These are phyloP conservation scores for Hypercompe scribonia DNA, from an alignment of 2,888 invertebrate species.

Conservation along the genomic window DNA sequence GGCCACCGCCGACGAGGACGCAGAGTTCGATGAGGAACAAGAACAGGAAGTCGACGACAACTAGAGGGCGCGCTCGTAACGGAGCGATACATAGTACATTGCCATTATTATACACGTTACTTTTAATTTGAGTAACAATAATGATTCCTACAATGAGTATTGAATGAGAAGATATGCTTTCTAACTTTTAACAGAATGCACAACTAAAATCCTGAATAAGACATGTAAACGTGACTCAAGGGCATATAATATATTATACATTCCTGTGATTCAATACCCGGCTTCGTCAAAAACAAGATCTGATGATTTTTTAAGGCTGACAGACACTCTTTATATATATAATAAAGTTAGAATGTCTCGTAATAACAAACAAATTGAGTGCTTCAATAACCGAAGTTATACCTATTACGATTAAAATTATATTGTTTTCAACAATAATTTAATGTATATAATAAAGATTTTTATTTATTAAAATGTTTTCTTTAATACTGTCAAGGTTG, in stretches of 20 bases:
- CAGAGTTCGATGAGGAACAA: slow-evolving; percentile 92
- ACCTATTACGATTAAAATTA: slow-evolving; percentile 62
- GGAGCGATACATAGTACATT: slow-evolving; percentile 66
- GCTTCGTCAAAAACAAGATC: slow-evolving; percentile 76
- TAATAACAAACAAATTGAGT: slow-evolving; percentile 66
- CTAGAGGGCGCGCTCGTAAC: slow-evolving; percentile 58
- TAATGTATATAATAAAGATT: slow-evolving; percentile 85
- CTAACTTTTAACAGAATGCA: slow-evolving; percentile 85
- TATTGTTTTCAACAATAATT: slow-evolving; percentile 80
- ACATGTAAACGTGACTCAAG: slow-evolving; percentile 65
- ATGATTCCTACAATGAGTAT: slow-evolving; percentile 75
- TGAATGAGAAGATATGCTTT: slow-evolving; percentile 79
- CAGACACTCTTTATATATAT: slow-evolving; percentile 72
- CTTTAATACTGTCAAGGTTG: slow-evolving; percentile 39
- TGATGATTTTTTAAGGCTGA: slow-evolving; percentile 79
- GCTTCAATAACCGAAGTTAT: slow-evolving; percentile 84
- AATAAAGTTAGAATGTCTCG: slow-evolving; percentile 64
- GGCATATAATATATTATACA: slow-evolving; percentile 68
- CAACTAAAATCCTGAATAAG: slow-evolving; percentile 77
- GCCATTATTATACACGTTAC: slow-evolving; percentile 81
- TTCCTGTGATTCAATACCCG: slow-evolving; percentile 71
- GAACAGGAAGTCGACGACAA: slow-evolving; percentile 90
- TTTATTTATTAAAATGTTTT: slow-evolving; percentile 74
- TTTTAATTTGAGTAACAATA: slow-evolving; percentile 77
- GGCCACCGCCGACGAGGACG: slow-evolving; percentile 93